Percentiles rank a stretch among this genome's conserved stretches.
Conservation (phyloP, 2,113 vertebrate genomes). For the Aegithalos caudatus region DNA sequence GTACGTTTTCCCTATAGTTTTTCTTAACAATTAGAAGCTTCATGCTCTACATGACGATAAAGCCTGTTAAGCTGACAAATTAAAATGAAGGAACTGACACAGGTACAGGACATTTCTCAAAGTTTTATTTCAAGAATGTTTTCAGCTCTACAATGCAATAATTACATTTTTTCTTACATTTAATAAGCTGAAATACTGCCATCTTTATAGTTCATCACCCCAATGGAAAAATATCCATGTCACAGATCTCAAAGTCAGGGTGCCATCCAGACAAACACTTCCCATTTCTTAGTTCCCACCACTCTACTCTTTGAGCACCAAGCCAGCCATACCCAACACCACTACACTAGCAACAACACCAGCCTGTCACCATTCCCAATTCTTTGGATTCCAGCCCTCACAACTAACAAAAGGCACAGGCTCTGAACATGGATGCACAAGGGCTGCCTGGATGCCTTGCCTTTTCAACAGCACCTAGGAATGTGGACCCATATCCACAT, state of each 20-base stretch:
- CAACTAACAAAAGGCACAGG: background rate
- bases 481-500: background rate
- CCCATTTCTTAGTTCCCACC: background rate
- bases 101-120: background rate
- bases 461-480: background rate
- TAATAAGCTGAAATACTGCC: background rate
- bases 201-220: background rate
- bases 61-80: background rate
- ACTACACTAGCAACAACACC: accelerated
- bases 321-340: background rate
- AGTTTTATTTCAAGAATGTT: background rate
- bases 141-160: background rate
- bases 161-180: background rate
- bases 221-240: background rate
- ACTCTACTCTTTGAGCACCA: background rate
- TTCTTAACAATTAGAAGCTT: background rate
- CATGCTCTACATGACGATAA: background rate
- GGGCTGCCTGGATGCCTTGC: background rate
- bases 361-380: accelerated
- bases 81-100: background rate
- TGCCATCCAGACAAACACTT: background rate
- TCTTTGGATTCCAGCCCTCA: background rate
- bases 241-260: background rate
- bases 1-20: background rate
- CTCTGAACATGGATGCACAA: background rate